Base-by-base conservation (phyloP, 1,140 invertebrate genomes). In the Listronotus bonariensis region DNA sequence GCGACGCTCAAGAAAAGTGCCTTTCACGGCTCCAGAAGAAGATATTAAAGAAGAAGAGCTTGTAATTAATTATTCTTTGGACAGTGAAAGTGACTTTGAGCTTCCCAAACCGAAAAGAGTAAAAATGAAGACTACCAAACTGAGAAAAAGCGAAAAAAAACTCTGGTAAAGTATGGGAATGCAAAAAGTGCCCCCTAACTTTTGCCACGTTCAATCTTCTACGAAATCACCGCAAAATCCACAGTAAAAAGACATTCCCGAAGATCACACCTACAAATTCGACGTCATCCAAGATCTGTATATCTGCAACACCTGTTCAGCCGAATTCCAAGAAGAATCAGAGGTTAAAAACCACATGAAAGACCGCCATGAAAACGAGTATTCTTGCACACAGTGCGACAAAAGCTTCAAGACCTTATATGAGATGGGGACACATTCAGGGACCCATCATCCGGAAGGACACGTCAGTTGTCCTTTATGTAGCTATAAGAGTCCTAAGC, bases 321-420 rank as follows among this genome's bases (percentile, higher is more conserved):
- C 52, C 8, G 64, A 72, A 41, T 65, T 49, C 41, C 54, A 58
- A 45, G 52, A 59, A 4, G 59, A 69, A 63, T 41, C 59, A 12
- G 68, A 74, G 32, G 68, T 72, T 0, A 64, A 72, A 36, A 45
- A 54, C 0, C 72, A 74, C 40, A 53, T 72, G 11, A 55, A 61
- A 15, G 81, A 84, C 54, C 41, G 45, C 7, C 68, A 74, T 53
- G 62, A 70, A 59, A 63, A 63, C 10, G 49, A 68, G 38, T 71
- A 57, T 31, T 42, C 34, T 6, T 74, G 72, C 38, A 26, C 48
- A 10, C 32, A 52, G 7, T 74, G 72, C 20, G 40, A 38, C 3
- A 26, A 65, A 17, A 49, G 20, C 11, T 73, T 73, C 34, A 49
- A 55, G 12, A 57, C 69, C 7, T 51, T 69, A 10, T 72, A 70